These are phyloP conservation scores for Lithobates sylvaticus DNA, from an alignment of 2,797 vertebrate species.

Conservation along the genomic window DNA sequence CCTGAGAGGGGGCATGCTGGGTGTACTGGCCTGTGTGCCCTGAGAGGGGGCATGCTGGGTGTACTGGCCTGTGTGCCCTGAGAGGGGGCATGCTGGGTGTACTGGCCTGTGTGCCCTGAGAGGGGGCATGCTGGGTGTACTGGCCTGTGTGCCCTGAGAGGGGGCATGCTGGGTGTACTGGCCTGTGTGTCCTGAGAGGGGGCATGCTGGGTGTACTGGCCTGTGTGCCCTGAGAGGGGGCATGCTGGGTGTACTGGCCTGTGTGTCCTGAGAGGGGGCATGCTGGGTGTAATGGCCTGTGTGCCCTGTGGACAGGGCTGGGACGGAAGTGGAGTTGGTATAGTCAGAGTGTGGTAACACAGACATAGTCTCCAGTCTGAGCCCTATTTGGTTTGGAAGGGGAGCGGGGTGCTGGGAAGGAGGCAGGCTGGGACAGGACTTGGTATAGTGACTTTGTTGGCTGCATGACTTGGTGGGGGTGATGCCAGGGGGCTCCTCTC, in stretches of 20 bases:
- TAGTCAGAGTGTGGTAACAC: background rate
- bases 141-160: background rate
- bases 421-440: too few relatives aligned
- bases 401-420: constrained; percentile 3
- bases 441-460: too few relatives aligned
- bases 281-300: background rate
- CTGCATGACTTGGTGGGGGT: background rate
- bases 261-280: background rate
- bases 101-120: too few relatives aligned
- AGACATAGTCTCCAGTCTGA: background rate
- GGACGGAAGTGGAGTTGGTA: constrained; percentile 15
- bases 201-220: too few relatives aligned
- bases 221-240: too few relatives aligned
- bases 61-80: too few relatives aligned
- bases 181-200: too few relatives aligned
- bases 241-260: background rate
- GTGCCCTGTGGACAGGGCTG: background rate
- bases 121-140: background rate
- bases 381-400: constrained; percentile 8
- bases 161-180: background rate
- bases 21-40: too few relatives aligned
- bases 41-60: too few relatives aligned
- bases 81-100: too few relatives aligned
- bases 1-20: too few relatives aligned
- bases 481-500: constrained; percentile 53